These are phyloP conservation scores for Chaitophorus viminalis DNA, from an alignment of 2,888 invertebrate genomes.

Conservation along the genomic window DNA sequence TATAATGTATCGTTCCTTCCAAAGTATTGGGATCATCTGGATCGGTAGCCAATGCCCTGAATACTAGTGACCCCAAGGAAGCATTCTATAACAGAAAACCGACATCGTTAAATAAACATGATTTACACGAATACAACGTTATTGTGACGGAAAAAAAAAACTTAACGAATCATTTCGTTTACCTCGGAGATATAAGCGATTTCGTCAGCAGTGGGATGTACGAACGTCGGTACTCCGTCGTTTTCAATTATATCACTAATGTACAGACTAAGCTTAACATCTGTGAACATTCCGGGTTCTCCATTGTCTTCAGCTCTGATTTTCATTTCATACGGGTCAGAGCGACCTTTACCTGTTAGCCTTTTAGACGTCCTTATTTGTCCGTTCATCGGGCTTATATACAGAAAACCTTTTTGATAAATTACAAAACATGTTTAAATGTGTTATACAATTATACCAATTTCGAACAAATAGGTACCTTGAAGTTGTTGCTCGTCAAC, in stretches of 20 bases:
- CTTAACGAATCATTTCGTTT: slow-evolving; percentile 41
- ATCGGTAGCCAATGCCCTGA: slow-evolving; percentile 80
- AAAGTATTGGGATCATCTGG: slow-evolving; percentile 82
- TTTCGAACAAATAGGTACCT: slow-evolving; percentile 69
- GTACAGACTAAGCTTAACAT: slow-evolving; percentile 74
- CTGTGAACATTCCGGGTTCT: slow-evolving; percentile 72
- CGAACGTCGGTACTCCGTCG: slow-evolving; percentile 81
- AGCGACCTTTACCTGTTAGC: slow-evolving; percentile 80
- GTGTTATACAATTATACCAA: not conserved
- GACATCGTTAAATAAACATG: not conserved
- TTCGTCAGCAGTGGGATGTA: slow-evolving; percentile 77
- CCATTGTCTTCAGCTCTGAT: slow-evolving; percentile 79
- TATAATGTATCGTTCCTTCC: slow-evolving; percentile 78
- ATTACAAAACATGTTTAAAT: not conserved
- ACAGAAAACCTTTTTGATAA: slow-evolving; percentile 72
- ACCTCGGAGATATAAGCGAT: slow-evolving; percentile 78
- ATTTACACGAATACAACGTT: not conserved
- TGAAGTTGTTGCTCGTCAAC: slow-evolving; percentile 79
- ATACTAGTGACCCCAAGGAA: slow-evolving; percentile 78
- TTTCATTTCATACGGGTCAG: slow-evolving; percentile 77
- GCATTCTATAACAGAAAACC: slow-evolving; percentile 71
- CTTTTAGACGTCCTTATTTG: slow-evolving; percentile 75
- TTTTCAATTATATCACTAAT: slow-evolving; percentile 84
- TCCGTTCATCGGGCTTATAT: slow-evolving; percentile 75
- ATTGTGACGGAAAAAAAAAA: not conserved